Percentiles rank a stretch among this genome's conserved stretches.
Conservation (phyloP, 2,797 vertebrate genomes). For the Bradypodion pumilum region DNA sequence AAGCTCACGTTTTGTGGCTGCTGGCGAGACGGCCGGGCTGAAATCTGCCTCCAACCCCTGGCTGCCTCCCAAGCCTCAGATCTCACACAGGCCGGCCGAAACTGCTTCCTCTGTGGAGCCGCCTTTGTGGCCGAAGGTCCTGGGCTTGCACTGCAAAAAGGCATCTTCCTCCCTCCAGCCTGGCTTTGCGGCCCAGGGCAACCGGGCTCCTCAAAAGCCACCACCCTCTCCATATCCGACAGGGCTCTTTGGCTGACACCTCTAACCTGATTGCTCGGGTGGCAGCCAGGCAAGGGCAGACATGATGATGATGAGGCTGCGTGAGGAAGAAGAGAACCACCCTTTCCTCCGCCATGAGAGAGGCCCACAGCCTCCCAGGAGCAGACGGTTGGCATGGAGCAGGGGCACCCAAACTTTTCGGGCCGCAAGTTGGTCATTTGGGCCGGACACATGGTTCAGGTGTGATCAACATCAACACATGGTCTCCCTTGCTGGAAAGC, state of each 20-base stretch:
- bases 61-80: neutral
- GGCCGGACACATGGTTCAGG: too few species aligned
- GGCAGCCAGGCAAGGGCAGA: neutral
- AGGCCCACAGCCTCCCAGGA: neutral
- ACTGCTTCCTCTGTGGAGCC: neutral
- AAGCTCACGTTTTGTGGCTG: neutral
- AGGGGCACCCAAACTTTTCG: neutral
- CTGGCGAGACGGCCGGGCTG: neutral
- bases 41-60: neutral
- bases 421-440: too few species aligned
- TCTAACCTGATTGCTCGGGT: neutral
- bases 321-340: neutral
- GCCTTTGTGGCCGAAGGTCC: neutral
- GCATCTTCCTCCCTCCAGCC: too few species aligned
- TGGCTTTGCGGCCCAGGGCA: neutral
- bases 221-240: neutral
- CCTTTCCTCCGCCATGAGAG: slow-evolving; percentile 7
- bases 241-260: slow-evolving; percentile 2
- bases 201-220: neutral
- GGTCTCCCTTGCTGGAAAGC: too few species aligned
- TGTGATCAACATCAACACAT: too few species aligned
- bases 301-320: neutral
- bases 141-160: neutral
- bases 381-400: neutral
- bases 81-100: neutral